Conservation (phyloP, 2,113 vertebrate genomes). For the Sylvilagus bachmani region DNA sequence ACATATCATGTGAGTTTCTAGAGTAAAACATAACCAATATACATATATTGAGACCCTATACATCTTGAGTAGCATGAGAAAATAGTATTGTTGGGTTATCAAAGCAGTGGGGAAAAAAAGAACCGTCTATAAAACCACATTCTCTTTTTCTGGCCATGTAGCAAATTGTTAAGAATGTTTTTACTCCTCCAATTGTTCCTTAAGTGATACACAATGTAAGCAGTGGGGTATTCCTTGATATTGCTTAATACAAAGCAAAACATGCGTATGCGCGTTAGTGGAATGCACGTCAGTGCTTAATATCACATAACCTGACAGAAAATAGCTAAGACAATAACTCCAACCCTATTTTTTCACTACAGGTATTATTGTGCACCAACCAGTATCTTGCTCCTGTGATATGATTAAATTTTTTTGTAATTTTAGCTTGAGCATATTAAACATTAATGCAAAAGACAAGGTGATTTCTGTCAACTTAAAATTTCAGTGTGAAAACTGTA, state of each 20-base stretch:
- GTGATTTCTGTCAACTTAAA: background rate
- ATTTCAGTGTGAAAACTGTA: background rate
- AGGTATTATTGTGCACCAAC: accelerated
- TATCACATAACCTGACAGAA: background rate
- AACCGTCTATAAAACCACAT: background rate
- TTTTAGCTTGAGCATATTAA: background rate
- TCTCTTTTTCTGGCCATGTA: background rate
- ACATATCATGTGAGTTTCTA: background rate
- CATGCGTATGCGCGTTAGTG: background rate
- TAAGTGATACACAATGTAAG: background rate
- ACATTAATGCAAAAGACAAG: background rate
- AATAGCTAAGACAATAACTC: background rate
- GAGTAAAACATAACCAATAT: background rate
- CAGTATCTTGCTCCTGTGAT: background rate
- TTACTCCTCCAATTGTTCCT: background rate
- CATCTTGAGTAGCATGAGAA: background rate
- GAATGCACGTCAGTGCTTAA: background rate
- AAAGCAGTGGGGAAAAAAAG: too few relatives aligned
- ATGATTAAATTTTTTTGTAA: background rate
- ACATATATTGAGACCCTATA: background rate
- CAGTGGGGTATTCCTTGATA: background rate
- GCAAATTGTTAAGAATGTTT: background rate
- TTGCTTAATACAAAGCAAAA: background rate
- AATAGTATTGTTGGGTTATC: background rate
- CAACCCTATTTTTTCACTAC: background rate